Evolutionary conservation across 2,113 vertebrate species (phyloP).

Genomic region (Grammomys surdaster): DNA sequence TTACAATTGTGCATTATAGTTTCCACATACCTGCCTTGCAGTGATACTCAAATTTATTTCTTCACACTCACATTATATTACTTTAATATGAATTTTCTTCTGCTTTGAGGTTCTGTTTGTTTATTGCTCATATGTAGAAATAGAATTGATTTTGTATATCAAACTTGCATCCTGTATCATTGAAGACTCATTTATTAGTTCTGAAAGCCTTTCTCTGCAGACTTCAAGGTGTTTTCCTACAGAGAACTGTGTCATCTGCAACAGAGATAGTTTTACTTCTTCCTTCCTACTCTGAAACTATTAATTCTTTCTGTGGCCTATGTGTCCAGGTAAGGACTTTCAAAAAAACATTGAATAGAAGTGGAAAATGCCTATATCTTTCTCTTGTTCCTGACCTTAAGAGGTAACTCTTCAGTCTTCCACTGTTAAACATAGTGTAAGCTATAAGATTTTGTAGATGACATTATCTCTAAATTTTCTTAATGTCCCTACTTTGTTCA

Average conservation of each 20-base stretch:
- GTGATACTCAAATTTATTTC: neutral
- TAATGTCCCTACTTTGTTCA: neutral
- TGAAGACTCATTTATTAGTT: neutral
- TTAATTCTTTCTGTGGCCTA: neutral
- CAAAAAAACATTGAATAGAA: neutral
- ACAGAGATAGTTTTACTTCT: neutral
- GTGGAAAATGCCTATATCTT: neutral
- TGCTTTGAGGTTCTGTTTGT: neutral
- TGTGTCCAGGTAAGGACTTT: neutral
- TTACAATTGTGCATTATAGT: neutral
- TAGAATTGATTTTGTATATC: neutral
- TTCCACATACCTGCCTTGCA: neutral
- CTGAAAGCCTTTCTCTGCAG: neutral
- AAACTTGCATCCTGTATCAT: neutral
- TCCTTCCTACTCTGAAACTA: neutral
- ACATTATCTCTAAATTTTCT: neutral
- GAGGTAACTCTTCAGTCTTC: neutral
- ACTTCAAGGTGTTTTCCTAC: neutral
- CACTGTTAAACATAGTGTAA: neutral
- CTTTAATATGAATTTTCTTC: neutral
- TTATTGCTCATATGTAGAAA: neutral
- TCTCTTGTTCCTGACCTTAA: neutral
- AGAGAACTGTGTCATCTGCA: neutral
- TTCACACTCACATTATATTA: neutral
- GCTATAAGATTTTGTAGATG: neutral